A percentile compares a stretch with the other conserved stretches of the same genome.
Evolutionary conservation across 2,113 vertebrate species (phyloP).

Genomic region (Cervus canadensis): DNA sequence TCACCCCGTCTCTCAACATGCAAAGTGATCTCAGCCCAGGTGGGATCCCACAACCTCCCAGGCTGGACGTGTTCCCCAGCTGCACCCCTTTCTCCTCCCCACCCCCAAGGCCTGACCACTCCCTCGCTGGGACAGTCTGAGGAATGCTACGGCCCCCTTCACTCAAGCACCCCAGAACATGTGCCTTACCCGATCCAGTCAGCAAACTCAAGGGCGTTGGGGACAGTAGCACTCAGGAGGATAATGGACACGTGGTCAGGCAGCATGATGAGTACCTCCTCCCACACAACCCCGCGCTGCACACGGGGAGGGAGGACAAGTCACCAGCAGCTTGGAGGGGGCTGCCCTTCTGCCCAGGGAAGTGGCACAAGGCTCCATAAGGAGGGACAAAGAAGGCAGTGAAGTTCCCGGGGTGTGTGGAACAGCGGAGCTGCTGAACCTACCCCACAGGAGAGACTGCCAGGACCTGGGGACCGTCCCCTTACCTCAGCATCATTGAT

Average conservation of each 20-base stretch:
- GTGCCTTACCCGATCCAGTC: slow-evolving; percentile 91
- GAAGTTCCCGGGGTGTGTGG: background rate
- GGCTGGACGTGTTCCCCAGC: background rate
- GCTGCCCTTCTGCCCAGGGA: background rate
- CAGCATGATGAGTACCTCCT: slow-evolving; percentile 95
- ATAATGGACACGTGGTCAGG: slow-evolving; percentile 94
- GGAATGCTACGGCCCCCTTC: background rate
- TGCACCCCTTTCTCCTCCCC: background rate
- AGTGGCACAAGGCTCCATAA: background rate
- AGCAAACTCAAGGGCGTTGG: slow-evolving; percentile 93
- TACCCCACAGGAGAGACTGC: background rate
- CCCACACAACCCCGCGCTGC: slow-evolving; percentile 95
- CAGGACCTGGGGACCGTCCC: accelerated
- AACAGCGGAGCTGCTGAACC: too few species aligned
- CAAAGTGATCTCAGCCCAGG: background rate
- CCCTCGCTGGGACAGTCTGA: background rate
- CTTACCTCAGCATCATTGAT: slow-evolving; percentile 92
- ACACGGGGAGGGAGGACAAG: background rate
- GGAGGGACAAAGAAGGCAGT: background rate
- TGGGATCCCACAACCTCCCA: background rate
- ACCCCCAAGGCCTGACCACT: background rate
- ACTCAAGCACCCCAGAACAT: background rate
- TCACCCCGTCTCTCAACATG: background rate
- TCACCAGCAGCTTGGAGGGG: background rate
- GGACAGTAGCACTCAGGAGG: slow-evolving; percentile 92